Base-by-base conservation (phyloP, 2,888 invertebrate species). In the Epirrita christyi region DNA sequence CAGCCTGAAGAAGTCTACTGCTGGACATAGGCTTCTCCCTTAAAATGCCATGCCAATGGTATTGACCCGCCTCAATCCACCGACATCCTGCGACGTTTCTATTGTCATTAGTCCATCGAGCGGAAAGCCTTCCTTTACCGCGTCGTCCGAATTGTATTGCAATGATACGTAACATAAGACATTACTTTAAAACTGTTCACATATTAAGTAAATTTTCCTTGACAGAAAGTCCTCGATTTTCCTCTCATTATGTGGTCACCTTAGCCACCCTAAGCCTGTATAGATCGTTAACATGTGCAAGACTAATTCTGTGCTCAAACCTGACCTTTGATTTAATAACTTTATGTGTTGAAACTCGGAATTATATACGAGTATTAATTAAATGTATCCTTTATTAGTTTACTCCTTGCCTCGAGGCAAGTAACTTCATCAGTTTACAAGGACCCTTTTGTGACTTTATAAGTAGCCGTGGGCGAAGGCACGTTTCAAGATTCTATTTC, bases 291-390 rank as follows among this genome's bases (percentile, higher is more conserved):
- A 78, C 77, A 80, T 78, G 75, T 76, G 76, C 76, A 72, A 68
- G 69, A 64, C 73, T 78, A 78, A 79, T 80, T 73, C 70, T 70
- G 54, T 67, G 75, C 68, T 67, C 72, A 68, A 67, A 59, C 64
- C 71, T 70, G 72, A 72, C 74, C 75, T 76, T 75, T 77, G 75
- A 78, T 75, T 78, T 77, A 76, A 78, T 78, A 78, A 75, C 76
- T 76, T 75, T 75, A 77, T 70, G 70, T 72, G 66, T 67, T 61
- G 68, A 66, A 76, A 73, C 75, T 73, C 64, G 57, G 66, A 66
- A 67, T 75, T 27, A 41, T 68, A 41, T 68, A 68, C 14, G 8
- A 27, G 29, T 67, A 70, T 67, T 75, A 72, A 75, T 76, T 74
- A 75, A 76, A 73, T 70, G 72, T 75, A 68, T 70, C 71, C 70